Evolutionary conservation across 2,797 vertebrate genomes (phyloP), one percentile per base, ranked within the genome.

Genomic region (Semaprochilodus insignis): DNA sequence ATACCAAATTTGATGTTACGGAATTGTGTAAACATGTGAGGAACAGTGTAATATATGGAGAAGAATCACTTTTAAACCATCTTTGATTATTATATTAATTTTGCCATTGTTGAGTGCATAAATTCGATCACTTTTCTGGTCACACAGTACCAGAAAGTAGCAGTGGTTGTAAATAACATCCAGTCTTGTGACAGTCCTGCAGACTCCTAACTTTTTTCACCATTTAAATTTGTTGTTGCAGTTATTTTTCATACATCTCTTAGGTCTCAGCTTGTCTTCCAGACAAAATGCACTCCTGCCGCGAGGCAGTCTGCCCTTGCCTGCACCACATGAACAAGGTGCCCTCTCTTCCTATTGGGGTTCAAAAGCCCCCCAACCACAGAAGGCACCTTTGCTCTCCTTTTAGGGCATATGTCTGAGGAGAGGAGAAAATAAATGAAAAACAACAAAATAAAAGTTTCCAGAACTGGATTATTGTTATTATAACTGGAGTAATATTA

Each of bases 361-460:
- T 67, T 67, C 34, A n/a, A 74, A 74, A 54, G 25, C 23, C 25
- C 69, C 51, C 71, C 27, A 55, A 27, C 71, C 7, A 17, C 71
- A 74, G 16, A 74, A 4, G 51, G 48, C 52, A 55, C 72, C 72
- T 57, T 74, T 57, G 17, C 54, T 34, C 27, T n/a, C n/a, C n/a
- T n/a, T n/a, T n/a, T n/a, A n/a, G n/a, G n/a, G n/a, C n/a, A n/a
- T n/a, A n/a, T n/a, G n/a, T n/a, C n/a, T n/a, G n/a, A n/a, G n/a
- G n/a, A n/a, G n/a, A n/a, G n/a, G n/a, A n/a, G n/a, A n/a, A n/a
- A n/a, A n/a, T n/a, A n/a, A n/a, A n/a, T n/a, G n/a, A n/a, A n/a
- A n/a, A n/a, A n/a, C n/a, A n/a, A n/a, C n/a, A n/a, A n/a, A n/a
- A n/a, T n/a, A n/a, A n/a, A n/a, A n/a, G n/a, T n/a, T n/a, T n/a